Base-by-base conservation (phyloP, 1,140 invertebrate genomes). In the Drosophila jambulina region DNA sequence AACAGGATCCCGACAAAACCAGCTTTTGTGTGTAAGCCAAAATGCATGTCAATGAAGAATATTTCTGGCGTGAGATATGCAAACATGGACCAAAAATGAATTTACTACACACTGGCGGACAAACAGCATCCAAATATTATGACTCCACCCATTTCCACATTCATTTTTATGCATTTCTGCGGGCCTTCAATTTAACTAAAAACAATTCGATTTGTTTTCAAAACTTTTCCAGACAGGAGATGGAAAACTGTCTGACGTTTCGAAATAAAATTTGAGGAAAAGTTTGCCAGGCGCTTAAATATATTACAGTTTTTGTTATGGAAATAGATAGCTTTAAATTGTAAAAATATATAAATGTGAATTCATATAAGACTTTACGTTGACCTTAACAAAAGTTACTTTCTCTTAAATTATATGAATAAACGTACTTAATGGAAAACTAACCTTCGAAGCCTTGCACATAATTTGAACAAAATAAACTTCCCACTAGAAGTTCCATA, bases 31-130 rank as follows among this genome's bases (percentile, higher is more conserved):
- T 85, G 81, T 69, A 69, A 81, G 81, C 84, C 84, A 90, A 88
- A 83, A 88, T 79, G 75, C 81, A 90, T 88, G 81, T 88, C 78
- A 81, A 88, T 88, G 82, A 70, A 82, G 80, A 74, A 74, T 72
- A 85, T 79, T 85, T 80, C 67, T 78, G 72, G 58, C 79, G 82
- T 70, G 68, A 58, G 71, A 88, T 81, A 90, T 90, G 81, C 85
- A 85, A 88, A 88, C 85, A 84, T 75, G 84, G 49, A 81, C 54
- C 69, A 77, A 68, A 88, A 88, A 88, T 90, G 85, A 72, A 88
- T 84, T 78, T 88, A 77, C 46, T 60, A 80, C 72, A 58, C 67
- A 59, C 46, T 62, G 77, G 19, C 29, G 51, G 49, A 49, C 51
- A 61, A 36, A 29, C 46, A 43, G 49, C 29, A 32, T n/a, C 34